A percentile compares a stretch with the other conserved stretches of the same genome.
Evolutionary conservation across 23 tunicate species (phyloP).

Genomic region (Clavelina lepadiformis): DNA sequence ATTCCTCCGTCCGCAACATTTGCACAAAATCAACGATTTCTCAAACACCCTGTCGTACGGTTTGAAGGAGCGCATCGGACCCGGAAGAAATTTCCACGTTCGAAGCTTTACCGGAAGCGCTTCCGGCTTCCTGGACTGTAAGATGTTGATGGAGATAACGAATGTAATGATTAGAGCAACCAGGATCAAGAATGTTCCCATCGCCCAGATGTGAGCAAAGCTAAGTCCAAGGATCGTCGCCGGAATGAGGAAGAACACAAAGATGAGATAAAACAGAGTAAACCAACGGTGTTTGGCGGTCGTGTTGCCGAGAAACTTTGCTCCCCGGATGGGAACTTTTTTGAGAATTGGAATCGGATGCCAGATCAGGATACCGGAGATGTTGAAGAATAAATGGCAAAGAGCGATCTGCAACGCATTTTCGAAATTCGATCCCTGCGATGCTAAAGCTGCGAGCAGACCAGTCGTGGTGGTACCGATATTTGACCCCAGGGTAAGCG

Average conservation of each 20-base stretch:
- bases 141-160: conserved; percentile 51
- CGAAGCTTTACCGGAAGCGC: conserved; percentile 42
- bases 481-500: conserved; percentile 53
- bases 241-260: conserved; percentile 56
- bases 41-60: conserved; percentile 71
- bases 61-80: conserved; percentile 55
- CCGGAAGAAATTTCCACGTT: conserved; percentile 81
- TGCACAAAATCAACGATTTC: conserved; percentile 35
- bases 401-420: conserved; percentile 38
- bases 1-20: conserved; percentile 6
- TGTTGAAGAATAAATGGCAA: conserved; percentile 61
- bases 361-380: conserved; percentile 57
- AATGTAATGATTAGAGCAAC: conserved; percentile 28
- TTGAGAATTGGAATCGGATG: conserved; percentile 48
- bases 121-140: conserved; percentile 44
- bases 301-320: conserved; percentile 40
- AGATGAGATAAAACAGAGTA: conserved; percentile 45
- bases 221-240: conserved; percentile 49
- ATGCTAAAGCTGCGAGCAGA: conserved; percentile 32
- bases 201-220: conserved; percentile 50
- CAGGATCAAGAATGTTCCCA: conserved; percentile 37
- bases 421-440: conserved; percentile 13
- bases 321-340: conserved; percentile 48
- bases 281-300: conserved; percentile 74
- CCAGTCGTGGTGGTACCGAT: conserved; percentile 59